Evolutionary conservation across 2,113 vertebrate genomes (phyloP), one percentile per base, ranked within the genome.

Genomic region (Pseudorasbora parva): DNA sequence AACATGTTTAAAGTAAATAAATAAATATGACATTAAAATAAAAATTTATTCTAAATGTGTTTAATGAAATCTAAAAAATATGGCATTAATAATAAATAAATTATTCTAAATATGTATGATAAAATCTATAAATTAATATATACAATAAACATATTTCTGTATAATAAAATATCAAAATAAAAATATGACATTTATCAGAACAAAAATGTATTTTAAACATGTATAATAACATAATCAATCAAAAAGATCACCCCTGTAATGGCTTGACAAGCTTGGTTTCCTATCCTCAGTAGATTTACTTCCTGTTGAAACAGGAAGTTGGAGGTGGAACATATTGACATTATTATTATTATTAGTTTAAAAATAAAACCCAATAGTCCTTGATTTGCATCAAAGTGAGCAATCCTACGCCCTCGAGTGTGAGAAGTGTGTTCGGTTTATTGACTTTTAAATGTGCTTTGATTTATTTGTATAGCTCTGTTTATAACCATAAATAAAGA

Each of bases 261-360:
- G 47, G 15, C 15, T 17, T 41, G 17, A 41, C 8, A 41, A 41
- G 8, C 33, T n/a, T 2, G 15, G 68, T 6, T 71, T 71, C 68
- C 68, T 45, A 2, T 71, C 68, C 68, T 72, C 41, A 8, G 68
- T 25, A 15, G 68, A 72, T 15, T 8, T 41, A 69, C 30, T 69
- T 68, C 64, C 68, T 72, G 68, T 72, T 23, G 12, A 72, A 72
- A 72, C 68, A 72, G 68, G 68, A 72, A 72, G 68, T 72, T 45
- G 37, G 5, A 21, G 37, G n/a, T 0, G 11, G 5, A 45, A 45
- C 68, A 72, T 43, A 3, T 23, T 23, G 41, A 14, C 6, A 14
- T 68, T 41, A 21, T 66, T 19, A 30, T 30, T 30, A 41, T 0
- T 43, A 7, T 3, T n/a, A n/a, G 41, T 14, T 43, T 69, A 2